These are phyloP conservation scores for Drosophila bunnanda DNA, from an alignment of 2,888 invertebrate genomes.

Conservation along the genomic window DNA sequence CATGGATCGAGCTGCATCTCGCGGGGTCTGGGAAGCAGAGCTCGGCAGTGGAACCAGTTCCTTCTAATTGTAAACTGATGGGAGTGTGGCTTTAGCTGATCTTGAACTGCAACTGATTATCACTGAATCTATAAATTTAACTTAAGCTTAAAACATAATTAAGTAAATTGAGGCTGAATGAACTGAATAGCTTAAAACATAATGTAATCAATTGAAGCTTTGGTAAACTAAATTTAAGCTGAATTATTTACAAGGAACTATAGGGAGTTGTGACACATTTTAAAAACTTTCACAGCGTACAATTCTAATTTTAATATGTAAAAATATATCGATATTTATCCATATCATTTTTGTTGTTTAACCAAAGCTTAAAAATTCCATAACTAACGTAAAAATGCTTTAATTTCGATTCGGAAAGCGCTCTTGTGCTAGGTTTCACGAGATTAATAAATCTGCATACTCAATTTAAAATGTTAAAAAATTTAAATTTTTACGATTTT, in stretches of 20 bases:
- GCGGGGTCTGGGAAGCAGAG: conserved; percentile 5
- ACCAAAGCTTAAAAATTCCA: not conserved
- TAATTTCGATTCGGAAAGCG: not conserved
- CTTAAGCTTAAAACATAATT: not conserved
- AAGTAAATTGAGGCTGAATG: too few relatives aligned
- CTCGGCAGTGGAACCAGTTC: conserved; percentile 23
- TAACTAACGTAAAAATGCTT: not conserved
- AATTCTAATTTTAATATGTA: not conserved
- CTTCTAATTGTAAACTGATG: conserved; percentile 14
- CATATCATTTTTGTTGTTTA: not conserved
- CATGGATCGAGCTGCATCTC: conserved; percentile 20
- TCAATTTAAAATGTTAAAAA: too few relatives aligned
- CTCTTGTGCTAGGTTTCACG: not conserved
- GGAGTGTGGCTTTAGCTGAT: not conserved
- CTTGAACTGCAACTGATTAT: not conserved
- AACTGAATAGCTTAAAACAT: too few relatives aligned
- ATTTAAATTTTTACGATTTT: too few relatives aligned
- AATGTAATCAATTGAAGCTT: too few relatives aligned
- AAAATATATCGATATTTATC: not conserved
- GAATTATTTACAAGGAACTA: not conserved
- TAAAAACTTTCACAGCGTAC: not conserved
- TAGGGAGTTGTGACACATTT: not conserved
- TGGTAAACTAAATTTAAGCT: too few relatives aligned
- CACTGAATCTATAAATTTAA: not conserved
- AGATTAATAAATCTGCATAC: not conserved